Evolutionary conservation across 2,797 vertebrate genomes (phyloP).

Genomic region (Psittacula derbiana): DNA sequence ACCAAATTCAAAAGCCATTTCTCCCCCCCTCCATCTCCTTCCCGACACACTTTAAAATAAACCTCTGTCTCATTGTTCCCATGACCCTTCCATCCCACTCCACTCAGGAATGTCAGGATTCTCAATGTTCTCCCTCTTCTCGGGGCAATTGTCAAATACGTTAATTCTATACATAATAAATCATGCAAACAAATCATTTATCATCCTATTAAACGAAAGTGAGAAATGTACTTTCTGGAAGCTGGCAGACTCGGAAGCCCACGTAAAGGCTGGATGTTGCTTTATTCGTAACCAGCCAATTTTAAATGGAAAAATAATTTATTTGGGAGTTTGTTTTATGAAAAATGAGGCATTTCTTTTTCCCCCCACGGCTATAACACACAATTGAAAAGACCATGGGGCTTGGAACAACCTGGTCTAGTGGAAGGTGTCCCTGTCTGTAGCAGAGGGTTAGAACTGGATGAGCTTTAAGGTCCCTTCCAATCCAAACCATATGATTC

Average conservation of each 20-base stretch:
- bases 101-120: not conserved
- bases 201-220: not conserved
- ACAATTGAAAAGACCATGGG: fast-evolving
- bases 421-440: not conserved
- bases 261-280: fast-evolving
- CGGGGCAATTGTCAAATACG: fast-evolving
- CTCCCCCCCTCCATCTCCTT: not conserved
- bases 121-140: not conserved
- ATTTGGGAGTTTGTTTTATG: not conserved
- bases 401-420: not conserved
- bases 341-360: fast-evolving
- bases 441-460: not conserved
- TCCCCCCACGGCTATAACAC: fast-evolving
- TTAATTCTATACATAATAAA: conserved; percentile 7
- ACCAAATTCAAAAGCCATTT: not conserved
- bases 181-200: fast-evolving
- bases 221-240: fast-evolving
- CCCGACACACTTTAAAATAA: not conserved
- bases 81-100: not conserved
- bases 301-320: not conserved
- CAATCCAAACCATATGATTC: not conserved
- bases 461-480: not conserved
- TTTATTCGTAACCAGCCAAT: fast-evolving
- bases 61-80: not conserved
- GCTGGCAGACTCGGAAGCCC: not conserved